phyloP scores from a whole-genome alignment of 2,113 vertebrate genomes.

The Himantopus leucocephalus region DNA sequence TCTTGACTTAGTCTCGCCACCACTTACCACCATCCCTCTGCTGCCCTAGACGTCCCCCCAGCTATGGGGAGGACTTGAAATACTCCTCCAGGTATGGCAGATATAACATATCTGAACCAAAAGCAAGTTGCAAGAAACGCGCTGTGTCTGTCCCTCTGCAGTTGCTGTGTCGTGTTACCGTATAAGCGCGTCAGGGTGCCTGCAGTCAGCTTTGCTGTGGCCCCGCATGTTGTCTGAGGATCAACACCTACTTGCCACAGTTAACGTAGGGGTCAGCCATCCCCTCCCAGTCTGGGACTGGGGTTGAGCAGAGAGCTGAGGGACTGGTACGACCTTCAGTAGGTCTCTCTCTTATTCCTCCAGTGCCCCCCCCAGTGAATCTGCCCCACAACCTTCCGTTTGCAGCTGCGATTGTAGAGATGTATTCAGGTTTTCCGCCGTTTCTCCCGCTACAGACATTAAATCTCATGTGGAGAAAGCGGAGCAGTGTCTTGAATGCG shows the following conservation, averaged over 20 bases:
- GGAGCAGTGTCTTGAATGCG: neutral
- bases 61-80: neutral
- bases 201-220: neutral
- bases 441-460: neutral
- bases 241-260: neutral
- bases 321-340: neutral
- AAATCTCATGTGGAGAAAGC: neutral
- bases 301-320: neutral
- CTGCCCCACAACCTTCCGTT: neutral
- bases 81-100: neutral
- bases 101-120: neutral
- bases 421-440: neutral
- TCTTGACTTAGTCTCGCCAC: neutral
- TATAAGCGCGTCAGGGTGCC: rapidly evolving
- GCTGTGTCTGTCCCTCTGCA: rapidly evolving
- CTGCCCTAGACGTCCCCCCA: neutral
- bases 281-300: neutral
- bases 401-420: neutral
- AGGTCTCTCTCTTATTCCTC: neutral
- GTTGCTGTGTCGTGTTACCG: rapidly evolving
- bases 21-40: neutral
- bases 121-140: neutral
- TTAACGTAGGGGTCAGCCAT: neutral
- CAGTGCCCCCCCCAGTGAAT: neutral
- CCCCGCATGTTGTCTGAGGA: neutral